Evolutionary conservation across 2,113 vertebrate genomes (phyloP).

Genomic region (Petromus typicus): DNA sequence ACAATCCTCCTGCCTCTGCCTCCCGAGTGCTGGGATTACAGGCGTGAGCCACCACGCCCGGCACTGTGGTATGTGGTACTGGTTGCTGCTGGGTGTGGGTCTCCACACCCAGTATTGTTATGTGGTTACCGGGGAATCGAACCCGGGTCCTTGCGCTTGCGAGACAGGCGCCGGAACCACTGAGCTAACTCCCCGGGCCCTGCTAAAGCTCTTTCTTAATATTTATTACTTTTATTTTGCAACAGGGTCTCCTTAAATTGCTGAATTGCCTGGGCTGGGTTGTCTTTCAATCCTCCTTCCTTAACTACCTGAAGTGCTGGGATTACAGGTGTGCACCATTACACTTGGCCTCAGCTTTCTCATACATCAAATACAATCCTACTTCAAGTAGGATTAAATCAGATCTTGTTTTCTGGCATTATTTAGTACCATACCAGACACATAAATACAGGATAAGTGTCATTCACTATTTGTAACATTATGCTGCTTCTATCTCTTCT

Average conservation of each 20-base stretch:
- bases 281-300: background rate
- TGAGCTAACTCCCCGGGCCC: no score
- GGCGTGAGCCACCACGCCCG: no score
- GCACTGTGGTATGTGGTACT: no score
- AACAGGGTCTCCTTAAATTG: background rate
- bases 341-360: background rate
- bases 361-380: background rate
- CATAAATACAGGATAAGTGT: background rate
- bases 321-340: background rate
- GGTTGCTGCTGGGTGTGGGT: no score
- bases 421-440: background rate
- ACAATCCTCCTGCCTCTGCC: no score
- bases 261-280: background rate
- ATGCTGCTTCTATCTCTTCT: background rate
- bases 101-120: no score
- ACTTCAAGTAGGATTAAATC: slow-evolving; percentile 9
- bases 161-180: no score
- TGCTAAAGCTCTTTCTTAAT: no score
- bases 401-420: background rate
- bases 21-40: no score
- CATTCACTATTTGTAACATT: background rate
- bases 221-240: background rate
- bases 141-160: no score
- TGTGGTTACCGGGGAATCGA: no score
- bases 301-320: background rate